Percentiles rank a stretch among this genome's conserved stretches.
Conservation (phyloP, 1,140 invertebrate genomes). For the honey bee (Apis mellifera) region DNA sequence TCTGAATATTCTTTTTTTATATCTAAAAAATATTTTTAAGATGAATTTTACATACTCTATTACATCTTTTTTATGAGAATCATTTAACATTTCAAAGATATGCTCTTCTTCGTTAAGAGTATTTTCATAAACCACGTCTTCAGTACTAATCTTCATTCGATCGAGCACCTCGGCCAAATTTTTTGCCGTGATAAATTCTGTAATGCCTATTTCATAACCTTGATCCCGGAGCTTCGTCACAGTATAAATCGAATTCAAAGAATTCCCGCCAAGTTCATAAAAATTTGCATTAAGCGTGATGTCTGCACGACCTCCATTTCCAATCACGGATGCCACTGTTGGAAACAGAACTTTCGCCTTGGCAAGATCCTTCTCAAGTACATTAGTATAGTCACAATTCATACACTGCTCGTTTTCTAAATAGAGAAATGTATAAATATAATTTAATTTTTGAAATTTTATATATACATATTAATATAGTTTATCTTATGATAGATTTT, state of each 20-base stretch:
- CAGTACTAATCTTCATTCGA: constrained; percentile 41
- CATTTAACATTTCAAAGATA: constrained; percentile 82
- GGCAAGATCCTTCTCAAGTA: constrained; percentile 83
- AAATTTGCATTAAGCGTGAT: constrained; percentile 87
- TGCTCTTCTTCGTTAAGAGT: constrained; percentile 74
- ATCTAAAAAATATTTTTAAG: neutral
- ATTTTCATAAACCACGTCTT: constrained; percentile 44
- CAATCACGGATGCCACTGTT: constrained; percentile 87
- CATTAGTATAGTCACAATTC: constrained; percentile 84
- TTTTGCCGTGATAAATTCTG: constrained; percentile 89
- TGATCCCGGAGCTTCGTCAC: constrained; percentile 89
- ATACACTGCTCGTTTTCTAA: constrained; percentile 78
- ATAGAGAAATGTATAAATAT: neutral
- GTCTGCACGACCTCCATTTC: constrained; percentile 82
- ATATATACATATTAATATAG: too few species aligned
- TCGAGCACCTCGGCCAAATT: constrained; percentile 86
- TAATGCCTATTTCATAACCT: constrained; percentile 89
- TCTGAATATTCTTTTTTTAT: constrained; percentile 75
- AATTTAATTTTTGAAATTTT: neutral
- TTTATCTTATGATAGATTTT: too few species aligned
- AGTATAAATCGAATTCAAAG: constrained; percentile 91
- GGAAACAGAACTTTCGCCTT: constrained; percentile 87
- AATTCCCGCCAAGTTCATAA: constrained; percentile 92
- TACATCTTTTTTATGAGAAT: constrained; percentile 85
- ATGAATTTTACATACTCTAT: constrained; percentile 77